Base-by-base conservation (phyloP, 2,888 invertebrate species). In the Synanthedon myopaeformis region DNA sequence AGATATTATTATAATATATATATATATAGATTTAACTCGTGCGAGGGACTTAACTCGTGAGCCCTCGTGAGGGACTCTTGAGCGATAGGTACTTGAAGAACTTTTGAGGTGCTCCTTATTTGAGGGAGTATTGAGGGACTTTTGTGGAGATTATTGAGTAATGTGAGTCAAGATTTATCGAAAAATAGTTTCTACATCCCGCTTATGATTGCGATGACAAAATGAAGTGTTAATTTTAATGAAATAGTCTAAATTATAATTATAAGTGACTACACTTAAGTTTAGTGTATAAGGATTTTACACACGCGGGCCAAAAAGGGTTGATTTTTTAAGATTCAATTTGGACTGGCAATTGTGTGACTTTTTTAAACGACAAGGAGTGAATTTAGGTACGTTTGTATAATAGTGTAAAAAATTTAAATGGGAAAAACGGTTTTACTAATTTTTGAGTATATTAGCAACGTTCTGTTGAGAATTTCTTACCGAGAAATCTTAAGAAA, bases 271-370 rank as follows among this genome's bases (percentile, higher is more conserved):
- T 35, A 35, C 3, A 45, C 11, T n/a, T 45, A 45, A 45, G 45
- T 45, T 35, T 45, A 45, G 45, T 3, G 35, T 35, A 8, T 45
- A 13, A 45, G 45, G 4, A 45, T 14, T 13, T n/a, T 45, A n/a
- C 6, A 67, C 80, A 85, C 84, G 85, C 85, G 85, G 85, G 85
- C 85, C 83, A 82, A 83, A 72, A 56, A 66, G 55, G 81, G 81
- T 81, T 75, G 80, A 75, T 57, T 60, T 63, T 64, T 66, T 60
- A 57, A 61, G 61, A 57, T 61, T 63, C 55, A 57, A 56, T 55
- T 48, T 52, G 52, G 19, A 53, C 17, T 42, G 51, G 52, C 42
- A 14, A 52, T 49, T 53, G 41, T 52, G 49, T 2, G 48, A 53
- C 42, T 57, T 56, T 56, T 59, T 54, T 4, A 10, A 42, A 42